Conservation (phyloP, 2,113 vertebrate species). For the Atherinomorus stipes region DNA sequence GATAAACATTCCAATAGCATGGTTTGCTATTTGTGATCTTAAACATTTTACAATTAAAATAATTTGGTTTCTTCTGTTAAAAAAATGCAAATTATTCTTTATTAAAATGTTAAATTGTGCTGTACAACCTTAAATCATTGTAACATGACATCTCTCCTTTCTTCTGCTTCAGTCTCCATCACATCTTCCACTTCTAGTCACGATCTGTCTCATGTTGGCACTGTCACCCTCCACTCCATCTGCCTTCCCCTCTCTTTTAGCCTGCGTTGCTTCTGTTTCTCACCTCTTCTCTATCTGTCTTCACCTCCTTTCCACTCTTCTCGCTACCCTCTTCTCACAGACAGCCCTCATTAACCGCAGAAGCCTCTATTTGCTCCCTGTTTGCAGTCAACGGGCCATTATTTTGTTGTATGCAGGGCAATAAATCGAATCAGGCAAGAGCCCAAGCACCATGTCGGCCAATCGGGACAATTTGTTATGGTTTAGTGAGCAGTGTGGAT, state of each 20-base stretch:
- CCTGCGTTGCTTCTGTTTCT: constrained; percentile 22
- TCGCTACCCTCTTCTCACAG: constrained; percentile 39
- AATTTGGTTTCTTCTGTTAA: too few species aligned
- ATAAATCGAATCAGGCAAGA: constrained; percentile 76
- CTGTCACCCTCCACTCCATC: constrained; percentile 49
- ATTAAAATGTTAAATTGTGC: too few species aligned
- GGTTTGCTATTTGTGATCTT: too few species aligned
- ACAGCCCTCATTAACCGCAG: constrained; percentile 70
- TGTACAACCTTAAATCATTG: too few species aligned
- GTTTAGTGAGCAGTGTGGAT: constrained; percentile 63
- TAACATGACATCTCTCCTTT: neutral
- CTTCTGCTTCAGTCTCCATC: constrained; percentile 35
- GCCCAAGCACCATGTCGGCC: constrained; percentile 62
- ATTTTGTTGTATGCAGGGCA: constrained; percentile 67
- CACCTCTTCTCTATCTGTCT: constrained; percentile 3
- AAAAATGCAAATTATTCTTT: neutral
- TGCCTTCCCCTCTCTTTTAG: constrained; percentile 30
- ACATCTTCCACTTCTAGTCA: constrained; percentile 27
- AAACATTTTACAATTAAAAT: too few species aligned
- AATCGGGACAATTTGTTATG: constrained; percentile 74
- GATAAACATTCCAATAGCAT: too few species aligned
- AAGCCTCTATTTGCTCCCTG: constrained; percentile 64
- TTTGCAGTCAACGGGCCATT: constrained; percentile 76
- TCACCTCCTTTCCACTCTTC: constrained; percentile 31
- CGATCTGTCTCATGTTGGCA: constrained; percentile 25